phyloP scores from a whole-genome alignment of 1,140 invertebrate species.

The Cotesia glomerata region DNA sequence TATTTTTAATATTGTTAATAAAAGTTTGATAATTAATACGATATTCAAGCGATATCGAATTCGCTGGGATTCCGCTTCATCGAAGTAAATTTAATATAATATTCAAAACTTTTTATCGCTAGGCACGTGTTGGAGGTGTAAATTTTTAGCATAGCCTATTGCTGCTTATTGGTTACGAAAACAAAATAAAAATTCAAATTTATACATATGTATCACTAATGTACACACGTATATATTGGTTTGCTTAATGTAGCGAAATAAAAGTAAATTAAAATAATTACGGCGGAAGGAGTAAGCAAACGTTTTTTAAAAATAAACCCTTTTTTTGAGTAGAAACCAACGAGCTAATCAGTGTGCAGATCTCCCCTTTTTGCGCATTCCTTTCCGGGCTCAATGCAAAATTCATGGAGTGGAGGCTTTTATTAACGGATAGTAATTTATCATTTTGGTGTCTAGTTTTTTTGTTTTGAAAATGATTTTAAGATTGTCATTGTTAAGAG shows the following conservation, averaged over 20 bases:
- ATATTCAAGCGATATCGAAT: too few species aligned
- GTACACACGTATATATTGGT: constrained; percentile 31
- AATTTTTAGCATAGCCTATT: constrained; percentile 56
- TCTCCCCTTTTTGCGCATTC: constrained; percentile 49
- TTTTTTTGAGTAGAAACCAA: constrained; percentile 54
- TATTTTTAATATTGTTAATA: too few species aligned
- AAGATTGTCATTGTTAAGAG: too few species aligned
- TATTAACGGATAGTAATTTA: background rate
- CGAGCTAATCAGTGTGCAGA: constrained; percentile 63
- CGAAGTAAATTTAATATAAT: background rate
- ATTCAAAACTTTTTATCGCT: constrained; percentile 47
- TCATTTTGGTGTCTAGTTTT: background rate
- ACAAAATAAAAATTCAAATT: background rate
- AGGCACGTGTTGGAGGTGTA: constrained; percentile 48
- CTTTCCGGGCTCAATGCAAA: constrained; percentile 35
- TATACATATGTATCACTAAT: constrained; percentile 6
- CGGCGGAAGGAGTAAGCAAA: constrained; percentile 60
- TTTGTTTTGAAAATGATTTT: too few species aligned
- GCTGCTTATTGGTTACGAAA: constrained; percentile 43
- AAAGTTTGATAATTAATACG: too few species aligned
- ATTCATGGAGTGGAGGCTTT: constrained; percentile 33
- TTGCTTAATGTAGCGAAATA: background rate
- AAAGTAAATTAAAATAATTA: constrained; percentile 22
- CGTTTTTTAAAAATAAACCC: constrained; percentile 43
- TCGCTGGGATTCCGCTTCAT: background rate